Evolutionary conservation across 1,140 invertebrate genomes (phyloP).

Genomic region (Himalopsyche phryganea): DNA sequence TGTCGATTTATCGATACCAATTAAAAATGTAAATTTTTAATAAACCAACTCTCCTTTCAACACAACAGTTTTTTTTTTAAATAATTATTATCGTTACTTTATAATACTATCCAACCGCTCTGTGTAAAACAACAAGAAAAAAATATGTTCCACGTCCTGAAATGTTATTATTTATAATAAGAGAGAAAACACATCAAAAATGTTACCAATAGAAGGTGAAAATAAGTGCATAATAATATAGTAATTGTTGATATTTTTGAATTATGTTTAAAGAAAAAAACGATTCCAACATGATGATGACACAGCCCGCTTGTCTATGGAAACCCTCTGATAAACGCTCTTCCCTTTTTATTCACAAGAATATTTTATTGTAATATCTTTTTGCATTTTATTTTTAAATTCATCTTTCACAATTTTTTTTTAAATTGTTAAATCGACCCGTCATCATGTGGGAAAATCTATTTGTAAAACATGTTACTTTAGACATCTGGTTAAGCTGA

Average conservation of each 20-base stretch:
- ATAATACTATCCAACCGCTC: no score
- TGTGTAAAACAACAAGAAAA: neutral
- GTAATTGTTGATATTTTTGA: slow-evolving; percentile 31
- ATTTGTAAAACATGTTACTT: no score
- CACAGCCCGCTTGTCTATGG: neutral
- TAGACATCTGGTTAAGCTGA: no score
- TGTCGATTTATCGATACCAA: no score
- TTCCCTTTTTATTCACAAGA: neutral
- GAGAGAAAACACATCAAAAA: slow-evolving; percentile 23
- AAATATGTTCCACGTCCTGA: slow-evolving; percentile 7
- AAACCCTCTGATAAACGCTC: neutral
- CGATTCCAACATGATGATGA: slow-evolving; percentile 5
- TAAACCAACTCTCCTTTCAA: slow-evolving; percentile 1
- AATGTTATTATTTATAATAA: neutral
- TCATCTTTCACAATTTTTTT: no score
- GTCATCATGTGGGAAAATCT: no score
- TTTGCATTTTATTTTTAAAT: no score
- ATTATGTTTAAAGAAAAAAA: slow-evolving; percentile 10
- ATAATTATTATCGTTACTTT: no score
- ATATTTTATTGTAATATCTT: no score
- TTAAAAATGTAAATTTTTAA: no score
- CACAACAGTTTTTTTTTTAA: slow-evolving; percentile 1
- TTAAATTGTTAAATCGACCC: no score
- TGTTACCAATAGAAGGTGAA: slow-evolving; percentile 26
- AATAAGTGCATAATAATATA: slow-evolving; percentile 21